phyloP scores from a whole-genome alignment of 2,888 invertebrate species.

The Agrotis clavis region DNA sequence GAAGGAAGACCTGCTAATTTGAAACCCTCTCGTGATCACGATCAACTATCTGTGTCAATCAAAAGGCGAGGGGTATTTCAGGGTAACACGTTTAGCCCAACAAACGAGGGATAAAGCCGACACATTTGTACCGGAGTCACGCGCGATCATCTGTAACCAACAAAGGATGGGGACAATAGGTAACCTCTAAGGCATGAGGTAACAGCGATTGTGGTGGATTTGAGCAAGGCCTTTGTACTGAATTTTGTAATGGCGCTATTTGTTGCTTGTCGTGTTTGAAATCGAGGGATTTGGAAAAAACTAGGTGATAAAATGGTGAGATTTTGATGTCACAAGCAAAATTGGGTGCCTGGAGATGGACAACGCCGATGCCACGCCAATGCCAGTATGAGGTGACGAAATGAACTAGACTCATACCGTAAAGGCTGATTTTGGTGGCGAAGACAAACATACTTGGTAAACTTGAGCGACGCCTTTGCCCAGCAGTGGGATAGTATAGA shows the following conservation, averaged over 20 bases:
- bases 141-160: slow-evolving; percentile 85
- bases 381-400: not conserved
- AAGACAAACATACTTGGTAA: too few species aligned
- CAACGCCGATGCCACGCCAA: too few species aligned
- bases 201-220: slow-evolving; percentile 62
- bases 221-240: slow-evolving; percentile 51
- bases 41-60: slow-evolving; percentile 84
- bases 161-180: slow-evolving; percentile 75
- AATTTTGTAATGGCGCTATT: slow-evolving; percentile 47
- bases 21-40: slow-evolving; percentile 63
- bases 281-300: slow-evolving; percentile 12
- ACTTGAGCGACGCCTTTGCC: too few species aligned
- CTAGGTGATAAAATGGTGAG: not conserved
- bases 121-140: slow-evolving; percentile 84
- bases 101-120: slow-evolving; percentile 79
- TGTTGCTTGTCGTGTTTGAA: slow-evolving; percentile 45
- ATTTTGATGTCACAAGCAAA: not conserved
- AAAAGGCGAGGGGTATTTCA: slow-evolving; percentile 71
- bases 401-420: too few species aligned
- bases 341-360: too few species aligned
- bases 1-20: slow-evolving; percentile 51
- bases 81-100: slow-evolving; percentile 71
- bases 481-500: too few species aligned
- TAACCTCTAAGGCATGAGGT: slow-evolving; percentile 57
- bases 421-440: too few species aligned